Evolutionary conservation across 2,888 invertebrate species (phyloP).

Genomic region (Standfussiana lucernea): DNA sequence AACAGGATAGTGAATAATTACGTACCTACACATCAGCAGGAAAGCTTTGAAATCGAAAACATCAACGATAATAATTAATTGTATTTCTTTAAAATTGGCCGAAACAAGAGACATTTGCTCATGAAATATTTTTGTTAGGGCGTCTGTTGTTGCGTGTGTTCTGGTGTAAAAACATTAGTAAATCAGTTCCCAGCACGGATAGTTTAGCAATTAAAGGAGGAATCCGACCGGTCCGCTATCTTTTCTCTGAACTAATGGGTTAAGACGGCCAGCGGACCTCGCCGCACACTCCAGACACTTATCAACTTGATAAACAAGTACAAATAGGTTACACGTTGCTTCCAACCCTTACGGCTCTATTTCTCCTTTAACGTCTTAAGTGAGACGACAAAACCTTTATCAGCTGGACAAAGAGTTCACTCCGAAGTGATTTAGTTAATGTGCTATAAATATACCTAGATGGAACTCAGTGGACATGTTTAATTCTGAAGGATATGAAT

Average conservation of each 20-base stretch:
- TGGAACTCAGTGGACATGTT: conserved; percentile 4
- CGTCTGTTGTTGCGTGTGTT: conserved; percentile 66
- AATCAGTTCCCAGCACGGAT: conserved; percentile 77
- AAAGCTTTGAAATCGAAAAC: background rate
- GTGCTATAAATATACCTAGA: conserved; percentile 69
- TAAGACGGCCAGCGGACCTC: conserved; percentile 79
- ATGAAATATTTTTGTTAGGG: background rate
- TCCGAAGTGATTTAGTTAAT: conserved; percentile 81
- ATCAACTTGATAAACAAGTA: conserved; percentile 88
- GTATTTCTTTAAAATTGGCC: background rate
- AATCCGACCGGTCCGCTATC: conserved; percentile 82
- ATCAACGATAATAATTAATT: background rate
- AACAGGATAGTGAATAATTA: background rate
- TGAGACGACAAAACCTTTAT: conserved; percentile 83
- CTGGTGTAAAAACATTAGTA: conserved; percentile 67
- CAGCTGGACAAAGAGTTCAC: conserved; percentile 79
- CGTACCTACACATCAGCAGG: background rate
- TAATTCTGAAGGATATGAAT: background rate
- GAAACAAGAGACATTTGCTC: background rate
- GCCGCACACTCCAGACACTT: conserved; percentile 83
- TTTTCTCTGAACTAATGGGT: conserved; percentile 85
- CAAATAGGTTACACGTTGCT: conserved; percentile 87
- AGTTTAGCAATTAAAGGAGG: conserved; percentile 86
- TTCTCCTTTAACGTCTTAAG: conserved; percentile 85
- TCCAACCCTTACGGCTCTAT: conserved; percentile 82